phyloP scores from a whole-genome alignment of 1,140 invertebrate species.

The Platorchestia sp. region DNA sequence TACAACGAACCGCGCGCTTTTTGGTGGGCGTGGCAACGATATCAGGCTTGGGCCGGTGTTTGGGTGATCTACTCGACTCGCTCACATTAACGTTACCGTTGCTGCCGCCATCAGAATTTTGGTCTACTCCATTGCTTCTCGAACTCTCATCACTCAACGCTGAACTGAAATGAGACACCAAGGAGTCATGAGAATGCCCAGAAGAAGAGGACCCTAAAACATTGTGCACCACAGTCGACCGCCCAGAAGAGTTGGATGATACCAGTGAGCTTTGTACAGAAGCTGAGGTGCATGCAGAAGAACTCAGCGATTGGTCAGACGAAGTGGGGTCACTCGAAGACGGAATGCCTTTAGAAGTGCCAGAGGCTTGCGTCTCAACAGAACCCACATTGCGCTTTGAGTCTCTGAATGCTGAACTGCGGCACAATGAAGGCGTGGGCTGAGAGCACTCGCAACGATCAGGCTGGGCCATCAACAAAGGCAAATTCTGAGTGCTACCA shows the following conservation, averaged over 20 bases:
- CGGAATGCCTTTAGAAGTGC: background rate
- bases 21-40: background rate
- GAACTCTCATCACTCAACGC: slow-evolving; percentile 14
- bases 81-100: background rate
- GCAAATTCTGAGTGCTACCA: background rate
- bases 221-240: slow-evolving; percentile 31
- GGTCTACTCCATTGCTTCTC: background rate
- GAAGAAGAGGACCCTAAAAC: slow-evolving; percentile 19
- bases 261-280: slow-evolving; percentile 33
- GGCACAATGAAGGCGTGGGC: background rate
- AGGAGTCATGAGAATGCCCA: slow-evolving; percentile 18
- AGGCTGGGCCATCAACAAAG: slow-evolving; percentile 38
- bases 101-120: background rate
- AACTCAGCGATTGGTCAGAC: slow-evolving; percentile 30
- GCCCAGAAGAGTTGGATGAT: slow-evolving; percentile 32
- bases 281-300: background rate
- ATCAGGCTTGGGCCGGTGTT: slow-evolving; percentile 33
- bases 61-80: background rate
- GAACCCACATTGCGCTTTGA: background rate
- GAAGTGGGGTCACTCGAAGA: background rate
- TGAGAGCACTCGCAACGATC: slow-evolving; percentile 14
- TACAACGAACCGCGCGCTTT: background rate
- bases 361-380: background rate
- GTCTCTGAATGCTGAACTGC: slow-evolving; percentile 33
- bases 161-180: slow-evolving; percentile 26